phyloP scores from a whole-genome alignment of 2,113 vertebrate species.

The Phylloscopus whistleri region DNA sequence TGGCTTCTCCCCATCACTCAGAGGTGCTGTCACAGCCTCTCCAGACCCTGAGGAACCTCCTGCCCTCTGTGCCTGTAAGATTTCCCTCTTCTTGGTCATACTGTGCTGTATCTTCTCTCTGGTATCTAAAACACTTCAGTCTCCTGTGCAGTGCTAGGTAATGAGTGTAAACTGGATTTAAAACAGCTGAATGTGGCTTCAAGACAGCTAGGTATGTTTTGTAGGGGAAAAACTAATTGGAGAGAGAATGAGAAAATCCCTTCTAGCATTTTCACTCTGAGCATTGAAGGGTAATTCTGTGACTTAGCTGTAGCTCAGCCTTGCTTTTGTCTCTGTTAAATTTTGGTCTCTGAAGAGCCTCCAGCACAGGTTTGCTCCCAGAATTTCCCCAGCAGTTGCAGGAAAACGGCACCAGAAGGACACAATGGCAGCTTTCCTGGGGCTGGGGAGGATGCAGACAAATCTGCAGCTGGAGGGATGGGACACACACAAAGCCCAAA shows the following conservation, averaged over 20 bases:
- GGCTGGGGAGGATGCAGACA: background rate
- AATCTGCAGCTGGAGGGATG: background rate
- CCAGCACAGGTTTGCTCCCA: background rate
- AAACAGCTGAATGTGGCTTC: background rate
- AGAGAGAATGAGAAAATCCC: background rate
- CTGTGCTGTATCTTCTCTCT: background rate
- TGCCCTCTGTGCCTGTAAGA: background rate
- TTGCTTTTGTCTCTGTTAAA: background rate
- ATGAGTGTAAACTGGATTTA: background rate
- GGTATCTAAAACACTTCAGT: background rate
- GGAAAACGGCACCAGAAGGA: background rate
- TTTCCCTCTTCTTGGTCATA: background rate
- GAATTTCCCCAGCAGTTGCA: background rate
- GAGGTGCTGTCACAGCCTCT: background rate
- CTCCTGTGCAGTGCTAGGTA: background rate
- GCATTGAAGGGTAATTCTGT: background rate
- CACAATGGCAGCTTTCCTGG: background rate
- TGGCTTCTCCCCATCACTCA: background rate
- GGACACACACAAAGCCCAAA: background rate
- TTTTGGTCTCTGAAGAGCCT: background rate
- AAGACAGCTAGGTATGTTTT: background rate
- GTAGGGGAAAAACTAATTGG: background rate
- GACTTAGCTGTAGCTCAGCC: background rate
- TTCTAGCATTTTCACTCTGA: background rate
- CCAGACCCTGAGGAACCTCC: background rate